Conservation (phyloP, 1,140 invertebrate genomes). For the Drosophila ironensis region DNA sequence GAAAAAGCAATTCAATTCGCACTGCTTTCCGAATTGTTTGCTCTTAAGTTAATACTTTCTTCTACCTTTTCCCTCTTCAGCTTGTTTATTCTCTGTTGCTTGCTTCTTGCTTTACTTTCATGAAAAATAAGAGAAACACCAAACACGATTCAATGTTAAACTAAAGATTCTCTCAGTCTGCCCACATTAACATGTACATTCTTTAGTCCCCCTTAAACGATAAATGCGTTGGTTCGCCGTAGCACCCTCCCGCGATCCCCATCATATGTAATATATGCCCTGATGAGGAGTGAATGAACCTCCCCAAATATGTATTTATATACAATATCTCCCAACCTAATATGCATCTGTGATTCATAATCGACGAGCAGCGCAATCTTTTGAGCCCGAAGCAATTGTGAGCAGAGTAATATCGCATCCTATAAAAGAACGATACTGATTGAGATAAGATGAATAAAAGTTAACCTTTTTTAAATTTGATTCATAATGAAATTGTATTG, state of each 20-base stretch:
- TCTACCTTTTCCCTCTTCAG: neutral
- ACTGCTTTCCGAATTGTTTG: conserved; percentile 6
- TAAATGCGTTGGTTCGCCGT: conserved; percentile 60
- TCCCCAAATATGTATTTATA: conserved; percentile 32
- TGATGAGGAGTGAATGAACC: conserved; percentile 36
- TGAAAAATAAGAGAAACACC: neutral
- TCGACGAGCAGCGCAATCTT: conserved; percentile 58
- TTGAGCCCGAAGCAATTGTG: conserved; percentile 43
- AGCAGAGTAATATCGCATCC: conserved; percentile 15
- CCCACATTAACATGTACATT: conserved; percentile 41
- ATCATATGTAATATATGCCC: conserved; percentile 31
- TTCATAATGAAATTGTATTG: neutral
- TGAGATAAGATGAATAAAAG: conserved; percentile 32
- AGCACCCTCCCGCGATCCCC: conserved; percentile 24
- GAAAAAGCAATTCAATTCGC: conserved; percentile 1
- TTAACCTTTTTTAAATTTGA: conserved; percentile 25
- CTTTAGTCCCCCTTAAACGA: conserved; percentile 61
- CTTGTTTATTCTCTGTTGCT: conserved; percentile 7
- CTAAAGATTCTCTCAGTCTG: neutral
- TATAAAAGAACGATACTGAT: conserved; percentile 11
- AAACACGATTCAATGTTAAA: conserved; percentile 1
- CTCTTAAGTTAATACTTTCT: neutral
- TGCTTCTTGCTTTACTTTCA: neutral
- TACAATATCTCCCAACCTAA: conserved; percentile 22
- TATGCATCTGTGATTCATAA: conserved; percentile 70